A percentile compares a stretch with the other conserved stretches of the same genome.
These are phyloP conservation scores for Triops cancriformis DNA, from an alignment of 1,140 invertebrate species.

Conservation along the genomic window DNA sequence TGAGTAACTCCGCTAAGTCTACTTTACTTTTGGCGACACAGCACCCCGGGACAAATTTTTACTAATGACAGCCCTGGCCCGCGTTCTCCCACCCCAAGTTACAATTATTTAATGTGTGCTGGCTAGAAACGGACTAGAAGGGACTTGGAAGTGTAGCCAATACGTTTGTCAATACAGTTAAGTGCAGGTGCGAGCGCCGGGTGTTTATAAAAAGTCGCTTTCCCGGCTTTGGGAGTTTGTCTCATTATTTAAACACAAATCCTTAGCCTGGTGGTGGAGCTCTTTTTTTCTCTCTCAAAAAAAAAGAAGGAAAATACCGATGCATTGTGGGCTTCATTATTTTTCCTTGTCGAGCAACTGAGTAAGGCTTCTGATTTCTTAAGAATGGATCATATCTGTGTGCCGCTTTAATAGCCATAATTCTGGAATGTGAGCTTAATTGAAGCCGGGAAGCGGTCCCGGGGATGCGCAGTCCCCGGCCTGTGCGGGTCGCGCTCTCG, in stretches of 20 bases:
- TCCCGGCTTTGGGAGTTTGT: not conserved
- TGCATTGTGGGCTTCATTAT: not conserved
- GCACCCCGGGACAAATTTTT: not conserved
- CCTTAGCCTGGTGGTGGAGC: too few species aligned
- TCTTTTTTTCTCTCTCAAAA: not conserved
- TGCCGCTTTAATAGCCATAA: not conserved
- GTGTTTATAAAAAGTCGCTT: not conserved
- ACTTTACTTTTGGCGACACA: not conserved
- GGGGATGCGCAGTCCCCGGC: not conserved
- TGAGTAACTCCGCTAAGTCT: not conserved
- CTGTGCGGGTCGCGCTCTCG: not conserved
- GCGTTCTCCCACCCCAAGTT: not conserved
- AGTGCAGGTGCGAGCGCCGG: not conserved
- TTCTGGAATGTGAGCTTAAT: constrained; percentile 2
- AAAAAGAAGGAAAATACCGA: not conserved
- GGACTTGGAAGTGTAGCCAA: not conserved
- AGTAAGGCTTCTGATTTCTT: not conserved
- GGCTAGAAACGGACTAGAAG: not conserved
- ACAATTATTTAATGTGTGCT: not conserved
- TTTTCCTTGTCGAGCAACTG: not conserved
- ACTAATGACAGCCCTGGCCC: not conserved
- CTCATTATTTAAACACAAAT: not conserved
- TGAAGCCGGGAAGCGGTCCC: too few species aligned
- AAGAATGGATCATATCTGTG: not conserved
- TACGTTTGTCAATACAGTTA: not conserved